Evolutionary conservation across 2,888 invertebrate genomes (phyloP), one percentile per base, ranked within the genome.

Genomic region (Ectobius pallidus): DNA sequence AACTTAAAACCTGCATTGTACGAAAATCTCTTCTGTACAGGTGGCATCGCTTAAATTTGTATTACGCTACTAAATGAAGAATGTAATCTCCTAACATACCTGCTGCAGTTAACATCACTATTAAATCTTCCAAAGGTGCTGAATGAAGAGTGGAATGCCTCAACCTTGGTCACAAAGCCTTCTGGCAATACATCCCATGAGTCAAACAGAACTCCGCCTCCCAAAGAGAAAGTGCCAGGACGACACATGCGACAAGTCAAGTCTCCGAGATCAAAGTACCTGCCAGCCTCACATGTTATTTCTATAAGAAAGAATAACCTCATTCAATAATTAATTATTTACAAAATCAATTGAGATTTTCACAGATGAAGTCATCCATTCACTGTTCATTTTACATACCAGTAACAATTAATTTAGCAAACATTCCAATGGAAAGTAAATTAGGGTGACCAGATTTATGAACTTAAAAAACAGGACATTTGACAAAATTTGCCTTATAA

Each of bases 181-280:
- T 78, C 62, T 0, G 88, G 87, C 20, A 88, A 77, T 7, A 78
- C 77, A 27, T 84, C 82, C 85, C 87, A 88, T 34, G 83, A 83
- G 72, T 87, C 86, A 79, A 84, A 86, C 18, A 85, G 80, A 16
- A 86, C 80, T 16, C 87, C 87, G 22, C 86, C 87, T 1, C 88
- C 88, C 39, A 88, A 80, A 42, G 87, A 87, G 78, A 85, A 88
- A 4, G 84, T 85, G 9, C 88, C 86, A 4, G 83, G 78, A 22
- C 83, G 81, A 78, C 88, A 88, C 11, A 80, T 79, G 52, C 83
- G 80, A 77, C 88, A 88, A 72, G 82, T 80, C 77, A 88, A 83
- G 32, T 81, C 81, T 52, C 83, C 80, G 46, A 86, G 78, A 78
- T 87, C 85, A 73, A 87, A 81, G 79, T 84, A 88, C 73, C 84